Base-by-base conservation (phyloP, 2,797 vertebrate genomes). In the Gallirallus australis region DNA sequence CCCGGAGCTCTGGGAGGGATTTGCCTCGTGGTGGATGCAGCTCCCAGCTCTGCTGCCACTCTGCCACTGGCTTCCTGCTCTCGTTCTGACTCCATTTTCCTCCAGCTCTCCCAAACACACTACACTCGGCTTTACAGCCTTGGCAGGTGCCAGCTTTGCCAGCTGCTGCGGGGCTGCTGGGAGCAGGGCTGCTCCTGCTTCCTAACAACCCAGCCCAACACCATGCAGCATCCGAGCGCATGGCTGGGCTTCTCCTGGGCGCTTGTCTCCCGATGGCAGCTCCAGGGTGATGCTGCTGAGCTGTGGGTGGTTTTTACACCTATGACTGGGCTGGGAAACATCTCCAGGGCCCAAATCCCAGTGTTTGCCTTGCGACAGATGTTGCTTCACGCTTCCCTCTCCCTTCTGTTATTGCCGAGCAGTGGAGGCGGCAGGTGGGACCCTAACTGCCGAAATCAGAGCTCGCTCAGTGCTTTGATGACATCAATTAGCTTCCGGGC, bases 361-460 rank as follows among this genome's bases (percentile, higher is more conserved):
- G 90, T 65, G 57, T 69, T 89, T 86, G 65, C 70, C 1, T 73
- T 82, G 25, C 68, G 2, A 12, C 96, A 96, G 97, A 94, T 95
- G 96, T 83, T 90, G 20, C 90, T 89, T 95, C 86, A 89, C 91
- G 23, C 50, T 70, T 82, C 82, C 52, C 71, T 54, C 89, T 64
- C 68, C 95, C 89, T 31, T 39, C 40, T 65, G 94, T 78, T 92
- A 63, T 86, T 91, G 7, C 24, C 2, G 79, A 84, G 89, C 63
- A 60, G 64, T 56, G 8, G 94, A 92, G 96, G 76, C 40, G 81
- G 97, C 98, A 98, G 98, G 98, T 98, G 98, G 94, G 94, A 88
- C 95, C 96, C 92, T 96, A 97, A 97, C 95, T 96, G 95, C 95
- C 90, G 80, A 85, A 97, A 97, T 97, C 96, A 96, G 96, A 96